Conservation (phyloP, 2,113 vertebrate species). For the Camelus dromedarius region DNA sequence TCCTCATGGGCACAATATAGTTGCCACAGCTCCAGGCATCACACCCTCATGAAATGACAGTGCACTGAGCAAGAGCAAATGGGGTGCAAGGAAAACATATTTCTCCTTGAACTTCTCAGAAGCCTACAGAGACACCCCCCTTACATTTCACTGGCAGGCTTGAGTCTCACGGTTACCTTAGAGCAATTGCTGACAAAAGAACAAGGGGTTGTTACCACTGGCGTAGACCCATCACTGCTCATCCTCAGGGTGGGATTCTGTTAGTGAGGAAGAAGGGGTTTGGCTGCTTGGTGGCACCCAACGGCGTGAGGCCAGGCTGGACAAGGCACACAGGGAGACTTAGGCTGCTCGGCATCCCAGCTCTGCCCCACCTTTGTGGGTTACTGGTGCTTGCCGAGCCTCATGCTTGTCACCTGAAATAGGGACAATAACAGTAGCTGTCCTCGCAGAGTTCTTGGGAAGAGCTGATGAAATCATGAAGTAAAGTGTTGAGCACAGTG, state of each 20-base stretch:
- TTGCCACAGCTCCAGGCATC: neutral
- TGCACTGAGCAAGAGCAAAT: neutral
- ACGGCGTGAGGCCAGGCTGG: neutral
- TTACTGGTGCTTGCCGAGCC: fast-evolving
- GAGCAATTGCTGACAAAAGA: neutral
- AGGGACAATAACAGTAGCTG: neutral
- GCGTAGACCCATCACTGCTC: neutral
- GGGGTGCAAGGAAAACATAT: neutral
- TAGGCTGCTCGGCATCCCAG: neutral
- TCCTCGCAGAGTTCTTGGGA: neutral
- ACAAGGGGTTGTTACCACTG: neutral
- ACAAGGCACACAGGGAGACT: neutral
- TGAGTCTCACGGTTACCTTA: neutral
- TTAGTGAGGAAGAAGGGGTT: neutral
- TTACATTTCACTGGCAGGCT: neutral
- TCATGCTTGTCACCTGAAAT: fast-evolving
- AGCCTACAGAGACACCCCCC: neutral
- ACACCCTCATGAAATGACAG: neutral
- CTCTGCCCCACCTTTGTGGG: neutral
- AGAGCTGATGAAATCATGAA: neutral
- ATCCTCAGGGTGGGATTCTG: neutral
- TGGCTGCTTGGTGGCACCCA: neutral
- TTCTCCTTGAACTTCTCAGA: neutral
- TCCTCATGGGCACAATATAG: neutral
- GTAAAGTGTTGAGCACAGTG: fast-evolving